Evolutionary conservation across 2,888 invertebrate genomes (phyloP).

Genomic region (Leptinotarsa peninsularis): DNA sequence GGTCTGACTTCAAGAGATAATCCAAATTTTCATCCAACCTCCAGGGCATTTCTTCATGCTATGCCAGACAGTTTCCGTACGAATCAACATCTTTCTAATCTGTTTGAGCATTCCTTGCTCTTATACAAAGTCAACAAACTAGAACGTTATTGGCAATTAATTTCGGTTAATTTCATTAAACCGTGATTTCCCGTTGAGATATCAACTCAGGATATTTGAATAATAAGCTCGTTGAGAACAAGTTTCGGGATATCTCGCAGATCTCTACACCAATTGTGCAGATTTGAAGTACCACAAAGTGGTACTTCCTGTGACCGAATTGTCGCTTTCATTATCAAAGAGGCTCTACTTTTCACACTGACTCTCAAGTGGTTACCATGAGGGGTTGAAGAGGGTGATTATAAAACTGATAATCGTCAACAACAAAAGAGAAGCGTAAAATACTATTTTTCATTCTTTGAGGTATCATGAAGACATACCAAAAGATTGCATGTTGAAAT

Average conservation of each 20-base stretch:
- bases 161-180: constrained; percentile 15
- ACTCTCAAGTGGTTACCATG: not conserved
- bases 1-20: no score
- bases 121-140: constrained; percentile 17
- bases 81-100: not conserved
- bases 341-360: constrained; percentile 37
- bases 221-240: not conserved
- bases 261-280: constrained; percentile 37
- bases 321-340: constrained; percentile 29
- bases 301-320: constrained; percentile 37
- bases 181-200: not conserved
- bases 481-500: no score
- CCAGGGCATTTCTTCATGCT: no score
- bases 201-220: constrained; percentile 13
- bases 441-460: no score
- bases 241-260: constrained; percentile 3
- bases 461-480: no score
- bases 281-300: constrained; percentile 33
- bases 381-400: not conserved
- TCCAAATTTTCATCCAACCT: no score
- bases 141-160: constrained; percentile 16
- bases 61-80: not conserved
- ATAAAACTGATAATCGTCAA: not conserved
- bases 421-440: not conserved
- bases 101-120: constrained; percentile 18